These are phyloP conservation scores for Xenentodon cancila DNA, from an alignment of 2,797 vertebrate species.

Conservation along the genomic window DNA sequence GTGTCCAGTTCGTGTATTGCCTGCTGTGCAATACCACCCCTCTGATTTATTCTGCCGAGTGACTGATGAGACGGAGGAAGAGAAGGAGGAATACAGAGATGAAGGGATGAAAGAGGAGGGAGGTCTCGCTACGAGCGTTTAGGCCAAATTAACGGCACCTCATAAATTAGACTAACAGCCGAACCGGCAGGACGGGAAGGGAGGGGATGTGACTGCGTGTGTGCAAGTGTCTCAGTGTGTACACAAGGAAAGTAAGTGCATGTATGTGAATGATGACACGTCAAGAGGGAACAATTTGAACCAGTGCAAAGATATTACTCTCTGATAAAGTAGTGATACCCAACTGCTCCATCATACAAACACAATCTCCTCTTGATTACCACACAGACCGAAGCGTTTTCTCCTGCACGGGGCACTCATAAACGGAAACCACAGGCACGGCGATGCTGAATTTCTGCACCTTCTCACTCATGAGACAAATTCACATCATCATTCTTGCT, in stretches of 20 bases:
- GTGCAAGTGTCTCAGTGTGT: conserved; percentile 17
- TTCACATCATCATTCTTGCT: conserved; percentile 3
- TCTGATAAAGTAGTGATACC: conserved; percentile 69
- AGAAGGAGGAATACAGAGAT: conserved; percentile 64
- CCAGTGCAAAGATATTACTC: conserved; percentile 71
- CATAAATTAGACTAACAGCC: conserved; percentile 83
- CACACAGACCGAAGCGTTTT: conserved; percentile 30
- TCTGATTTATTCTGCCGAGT: conserved; percentile 80
- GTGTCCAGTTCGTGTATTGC: conserved; percentile 81
- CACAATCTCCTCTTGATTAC: conserved; percentile 69
- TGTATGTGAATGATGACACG: conserved; percentile 67
- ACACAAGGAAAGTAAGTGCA: conserved; percentile 41
- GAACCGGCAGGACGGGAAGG: conserved; percentile 48
- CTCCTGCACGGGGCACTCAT: conserved; percentile 37
- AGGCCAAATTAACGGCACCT: conserved; percentile 82
- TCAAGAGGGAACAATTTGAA: conserved; percentile 70
- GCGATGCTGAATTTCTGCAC: conserved; percentile 24
- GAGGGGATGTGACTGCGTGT: conserved; percentile 40
- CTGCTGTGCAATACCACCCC: conserved; percentile 81
- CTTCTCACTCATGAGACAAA: conserved; percentile 8
- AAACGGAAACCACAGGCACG: conserved; percentile 46
- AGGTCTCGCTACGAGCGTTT: conserved; percentile 78
- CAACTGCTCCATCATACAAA: conserved; percentile 57
- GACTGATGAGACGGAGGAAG: conserved; percentile 74
- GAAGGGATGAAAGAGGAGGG: conserved; percentile 74